phyloP scores from a whole-genome alignment of 2,797 vertebrate genomes.

The Clarias platycephalus region DNA sequence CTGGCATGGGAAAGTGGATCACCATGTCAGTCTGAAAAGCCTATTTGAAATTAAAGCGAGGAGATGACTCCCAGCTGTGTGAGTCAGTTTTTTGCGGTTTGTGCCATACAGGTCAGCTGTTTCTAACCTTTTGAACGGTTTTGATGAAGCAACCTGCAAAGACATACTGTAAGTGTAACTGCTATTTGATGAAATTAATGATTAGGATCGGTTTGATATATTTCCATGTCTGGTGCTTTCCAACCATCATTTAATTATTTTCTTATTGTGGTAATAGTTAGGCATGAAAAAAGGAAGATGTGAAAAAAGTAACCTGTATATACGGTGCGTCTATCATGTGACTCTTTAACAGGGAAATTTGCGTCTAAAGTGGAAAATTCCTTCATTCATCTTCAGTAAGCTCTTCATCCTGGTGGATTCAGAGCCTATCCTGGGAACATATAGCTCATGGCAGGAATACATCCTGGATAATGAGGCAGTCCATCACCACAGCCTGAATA shows the following conservation, averaged over 20 bases:
- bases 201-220: not conserved
- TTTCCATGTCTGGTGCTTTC: not conserved
- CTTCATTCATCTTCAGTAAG: not conserved
- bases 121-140: not conserved
- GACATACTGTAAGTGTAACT: not conserved
- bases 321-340: not conserved
- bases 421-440: not conserved
- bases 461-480: not conserved
- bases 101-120: slow-evolving; percentile 1
- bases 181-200: not conserved
- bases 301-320: too few species aligned
- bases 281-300: not conserved
- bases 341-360: not conserved
- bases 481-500: too few species aligned
- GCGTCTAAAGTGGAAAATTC: not conserved
- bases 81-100: slow-evolving; percentile 8
- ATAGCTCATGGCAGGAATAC: not conserved
- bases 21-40: slow-evolving; percentile 13
- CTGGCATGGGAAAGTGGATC: slow-evolving; percentile 38
- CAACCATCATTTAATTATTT: not conserved
- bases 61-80: slow-evolving; percentile 14
- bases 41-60: slow-evolving; percentile 21
- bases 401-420: not conserved
- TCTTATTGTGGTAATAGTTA: not conserved
- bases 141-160: not conserved